Base-by-base conservation (phyloP, 1,140 invertebrate genomes). In the Drosophila hydei region DNA sequence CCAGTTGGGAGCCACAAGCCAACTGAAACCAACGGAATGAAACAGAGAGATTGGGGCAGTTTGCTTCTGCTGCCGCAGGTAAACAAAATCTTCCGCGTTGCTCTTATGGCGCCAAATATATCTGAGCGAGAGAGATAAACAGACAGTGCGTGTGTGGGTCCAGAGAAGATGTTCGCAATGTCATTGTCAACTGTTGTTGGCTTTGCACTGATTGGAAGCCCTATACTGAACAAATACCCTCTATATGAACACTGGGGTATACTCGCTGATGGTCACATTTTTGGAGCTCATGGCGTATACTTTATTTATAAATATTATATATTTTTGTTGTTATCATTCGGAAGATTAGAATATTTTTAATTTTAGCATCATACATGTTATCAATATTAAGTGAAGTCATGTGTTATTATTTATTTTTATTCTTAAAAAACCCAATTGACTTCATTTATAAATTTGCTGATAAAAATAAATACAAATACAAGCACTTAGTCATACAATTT, bases 171-270 rank as follows among this genome's bases (percentile, higher is more conserved):
- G 69, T 38, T 69, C 36, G 50, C 81, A 87, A 75, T 85, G 81
- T 87, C 81, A 85, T 59, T 87, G 81, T 64, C 81, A 87, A 81
- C 79, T 85, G 68, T 67, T 74, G 63, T 48, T 48, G 62, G 70
- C 62, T 71, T 59, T 40, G 25, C 27, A 45, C 38, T 30, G 38
- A 60, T 60, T 59, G 77, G 30, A 85, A 84, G 80, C 80, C 80
- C 80, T 85, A 83, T 33, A 58, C 50, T 25, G 48, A 51, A 68
- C 19, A 16, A 58, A 54, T 33, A 62, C 61, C 62, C 72, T 73
- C 52, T 12, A 23, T 6, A 14, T 9, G 43, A 30, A 8, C n/a
- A 58, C 9, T 23, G 0, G 60, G 50, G 51, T 40, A 52, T 42
- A 42, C 16, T 42, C 16, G 12, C n/a, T 12, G 12, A 36, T 8